These are phyloP conservation scores for Drosophila birchii DNA, from an alignment of 2,888 invertebrate genomes.

Conservation along the genomic window DNA sequence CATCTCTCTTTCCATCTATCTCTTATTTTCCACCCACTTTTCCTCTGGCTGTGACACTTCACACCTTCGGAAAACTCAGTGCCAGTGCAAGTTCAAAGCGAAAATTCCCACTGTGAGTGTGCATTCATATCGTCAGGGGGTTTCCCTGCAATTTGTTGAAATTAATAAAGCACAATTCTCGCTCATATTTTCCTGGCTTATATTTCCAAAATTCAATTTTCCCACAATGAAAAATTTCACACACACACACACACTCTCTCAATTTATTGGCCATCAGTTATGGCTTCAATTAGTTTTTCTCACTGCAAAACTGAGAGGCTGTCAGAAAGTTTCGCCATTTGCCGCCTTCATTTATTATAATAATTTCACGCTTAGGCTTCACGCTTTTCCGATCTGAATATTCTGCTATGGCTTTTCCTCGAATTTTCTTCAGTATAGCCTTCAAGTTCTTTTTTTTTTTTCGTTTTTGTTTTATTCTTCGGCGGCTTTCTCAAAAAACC, in stretches of 20 bases:
- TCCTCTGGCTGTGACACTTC: slow-evolving; percentile 21
- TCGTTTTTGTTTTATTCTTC: neutral
- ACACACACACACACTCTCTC: no score
- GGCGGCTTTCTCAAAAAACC: neutral
- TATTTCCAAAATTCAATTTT: slow-evolving; percentile 5
- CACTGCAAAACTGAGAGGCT: neutral
- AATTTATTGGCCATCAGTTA: slow-evolving; percentile 12
- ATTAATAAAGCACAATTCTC: slow-evolving; percentile 11
- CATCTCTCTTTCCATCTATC: neutral
- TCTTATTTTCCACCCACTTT: slow-evolving; percentile 4
- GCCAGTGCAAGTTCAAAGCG: slow-evolving; percentile 19
- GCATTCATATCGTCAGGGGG: slow-evolving; percentile 6
- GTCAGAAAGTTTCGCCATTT: slow-evolving; percentile 12
- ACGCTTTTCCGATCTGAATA: slow-evolving; percentile 3
- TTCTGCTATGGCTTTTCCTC: neutral
- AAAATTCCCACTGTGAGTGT: slow-evolving; percentile 14
- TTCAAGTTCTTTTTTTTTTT: neutral
- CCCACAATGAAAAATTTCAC: no score
- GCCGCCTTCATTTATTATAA: slow-evolving; percentile 19
- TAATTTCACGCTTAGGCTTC: slow-evolving; percentile 12
- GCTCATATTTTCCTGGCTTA: neutral
- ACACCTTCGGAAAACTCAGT: slow-evolving; percentile 18
- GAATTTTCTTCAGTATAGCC: neutral
- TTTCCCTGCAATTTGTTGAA: slow-evolving; percentile 29
- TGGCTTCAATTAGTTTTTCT: slow-evolving; percentile 22